phyloP scores from a whole-genome alignment of 92 coral and sea anemone species.

The Zoanthus solanderi region DNA sequence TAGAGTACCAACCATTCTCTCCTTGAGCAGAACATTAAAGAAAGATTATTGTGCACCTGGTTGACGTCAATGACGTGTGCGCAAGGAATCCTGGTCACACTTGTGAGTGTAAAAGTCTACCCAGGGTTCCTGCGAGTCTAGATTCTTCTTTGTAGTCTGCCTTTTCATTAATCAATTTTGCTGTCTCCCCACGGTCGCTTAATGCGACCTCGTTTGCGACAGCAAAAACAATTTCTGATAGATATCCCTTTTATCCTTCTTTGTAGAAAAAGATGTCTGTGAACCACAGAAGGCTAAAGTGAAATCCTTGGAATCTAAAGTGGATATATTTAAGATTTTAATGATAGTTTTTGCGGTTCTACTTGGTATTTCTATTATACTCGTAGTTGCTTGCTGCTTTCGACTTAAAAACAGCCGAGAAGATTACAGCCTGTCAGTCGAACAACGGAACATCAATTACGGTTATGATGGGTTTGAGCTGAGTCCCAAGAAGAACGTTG shows the following conservation, averaged over 20 bases:
- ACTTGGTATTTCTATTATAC: neutral
- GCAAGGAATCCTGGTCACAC: too few relatives aligned
- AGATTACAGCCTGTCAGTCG: neutral
- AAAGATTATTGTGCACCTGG: too few relatives aligned
- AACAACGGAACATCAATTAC: neutral
- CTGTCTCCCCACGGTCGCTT: too few relatives aligned
- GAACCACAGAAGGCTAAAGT: neutral
- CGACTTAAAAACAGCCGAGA: neutral
- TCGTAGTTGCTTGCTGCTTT: neutral
- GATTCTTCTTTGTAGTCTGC: too few relatives aligned
- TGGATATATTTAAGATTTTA: constrained; percentile 2
- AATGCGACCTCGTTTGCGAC: neutral
- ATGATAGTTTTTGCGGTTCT: constrained; percentile 27
- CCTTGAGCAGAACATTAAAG: too few relatives aligned
- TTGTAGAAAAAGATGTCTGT: constrained; percentile 31
- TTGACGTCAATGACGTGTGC: too few relatives aligned
- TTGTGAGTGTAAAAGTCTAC: too few relatives aligned
- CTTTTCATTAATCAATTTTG: too few relatives aligned
- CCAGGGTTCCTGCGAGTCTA: too few relatives aligned
- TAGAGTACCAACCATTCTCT: too few relatives aligned
- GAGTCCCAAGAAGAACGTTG: constrained; percentile 5
- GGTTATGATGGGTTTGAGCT: constrained; percentile 30
- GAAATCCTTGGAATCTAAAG: constrained; percentile 24
- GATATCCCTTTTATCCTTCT: neutral
- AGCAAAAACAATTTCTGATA: neutral